Evolutionary conservation across 2,113 vertebrate genomes (phyloP).

Genomic region (Anas platyrhynchos): DNA sequence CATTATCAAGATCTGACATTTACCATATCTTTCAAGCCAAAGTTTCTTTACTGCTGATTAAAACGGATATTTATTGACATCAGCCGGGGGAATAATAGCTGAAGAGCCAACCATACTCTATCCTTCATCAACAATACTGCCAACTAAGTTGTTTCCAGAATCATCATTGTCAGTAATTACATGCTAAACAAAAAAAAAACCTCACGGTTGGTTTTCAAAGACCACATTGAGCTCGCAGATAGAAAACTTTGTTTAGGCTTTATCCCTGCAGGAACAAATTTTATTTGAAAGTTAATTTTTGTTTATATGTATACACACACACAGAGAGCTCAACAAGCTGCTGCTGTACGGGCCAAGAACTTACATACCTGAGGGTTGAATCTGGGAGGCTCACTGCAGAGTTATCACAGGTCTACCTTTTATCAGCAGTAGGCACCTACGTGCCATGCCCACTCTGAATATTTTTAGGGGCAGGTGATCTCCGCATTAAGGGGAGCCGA

Average conservation of each 20-base stretch:
- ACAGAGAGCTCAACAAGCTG: neutral
- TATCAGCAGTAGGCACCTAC: neutral
- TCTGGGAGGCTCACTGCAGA: neutral
- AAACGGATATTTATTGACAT: conserved; percentile 70
- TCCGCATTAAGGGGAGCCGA: neutral
- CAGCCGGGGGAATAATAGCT: conserved; percentile 61
- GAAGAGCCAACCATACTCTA: conserved; percentile 59
- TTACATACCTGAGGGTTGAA: neutral
- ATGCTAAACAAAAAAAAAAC: conserved; percentile 40
- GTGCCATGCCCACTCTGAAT: neutral
- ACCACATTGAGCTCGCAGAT: conserved; percentile 30
- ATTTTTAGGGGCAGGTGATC: neutral
- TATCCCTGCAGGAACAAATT: conserved; percentile 35
- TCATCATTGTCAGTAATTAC: conserved; percentile 66
- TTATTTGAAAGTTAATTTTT: conserved; percentile 34
- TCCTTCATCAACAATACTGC: conserved; percentile 66
- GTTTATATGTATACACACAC: neutral
- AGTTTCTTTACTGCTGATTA: conserved; percentile 67
- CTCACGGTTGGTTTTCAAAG: conserved; percentile 46
- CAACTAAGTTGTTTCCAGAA: conserved; percentile 69
- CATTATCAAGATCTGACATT: conserved; percentile 64
- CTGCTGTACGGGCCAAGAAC: neutral
- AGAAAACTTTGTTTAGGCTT: conserved; percentile 24
- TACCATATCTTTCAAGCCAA: conserved; percentile 54
- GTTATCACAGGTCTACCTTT: neutral